phyloP scores from a whole-genome alignment of 1,140 invertebrate genomes.

The Papilio glaucus region DNA sequence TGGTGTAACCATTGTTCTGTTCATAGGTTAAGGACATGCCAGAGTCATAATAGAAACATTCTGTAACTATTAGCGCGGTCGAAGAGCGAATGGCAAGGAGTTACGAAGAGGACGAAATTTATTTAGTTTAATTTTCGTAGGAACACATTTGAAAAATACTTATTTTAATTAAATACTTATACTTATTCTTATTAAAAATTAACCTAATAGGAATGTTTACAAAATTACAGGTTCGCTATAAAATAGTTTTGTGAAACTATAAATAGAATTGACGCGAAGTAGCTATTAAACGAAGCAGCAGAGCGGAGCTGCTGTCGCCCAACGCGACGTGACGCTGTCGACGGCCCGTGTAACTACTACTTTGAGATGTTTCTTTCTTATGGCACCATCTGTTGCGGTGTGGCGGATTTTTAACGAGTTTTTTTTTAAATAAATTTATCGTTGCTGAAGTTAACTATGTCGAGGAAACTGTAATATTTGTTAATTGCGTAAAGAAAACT shows the following conservation, averaged over 20 bases:
- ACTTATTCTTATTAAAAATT: background rate
- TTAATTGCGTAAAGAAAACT: too few species aligned
- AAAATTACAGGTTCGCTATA: background rate
- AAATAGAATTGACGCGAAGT: background rate
- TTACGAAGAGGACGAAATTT: too few species aligned
- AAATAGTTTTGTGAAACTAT: slow-evolving; percentile 31
- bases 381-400: background rate
- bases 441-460: background rate
- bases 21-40: too few species aligned
- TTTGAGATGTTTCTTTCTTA: slow-evolving; percentile 17
- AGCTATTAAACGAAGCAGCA: slow-evolving; percentile 43
- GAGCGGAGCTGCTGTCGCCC: slow-evolving; percentile 40
- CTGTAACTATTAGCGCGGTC: too few species aligned
- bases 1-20: too few species aligned
- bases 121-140: too few species aligned
- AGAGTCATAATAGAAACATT: too few species aligned
- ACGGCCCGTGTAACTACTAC: slow-evolving; percentile 11
- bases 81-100: too few species aligned
- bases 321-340: background rate
- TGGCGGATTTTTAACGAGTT: background rate
- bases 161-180: background rate
- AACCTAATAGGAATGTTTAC: background rate
- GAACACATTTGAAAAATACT: too few species aligned
- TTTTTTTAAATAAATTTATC: background rate
- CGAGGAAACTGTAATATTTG: too few species aligned